Base-by-base conservation (phyloP, 1,140 invertebrate genomes). In the Calliopsis andreniformis region DNA sequence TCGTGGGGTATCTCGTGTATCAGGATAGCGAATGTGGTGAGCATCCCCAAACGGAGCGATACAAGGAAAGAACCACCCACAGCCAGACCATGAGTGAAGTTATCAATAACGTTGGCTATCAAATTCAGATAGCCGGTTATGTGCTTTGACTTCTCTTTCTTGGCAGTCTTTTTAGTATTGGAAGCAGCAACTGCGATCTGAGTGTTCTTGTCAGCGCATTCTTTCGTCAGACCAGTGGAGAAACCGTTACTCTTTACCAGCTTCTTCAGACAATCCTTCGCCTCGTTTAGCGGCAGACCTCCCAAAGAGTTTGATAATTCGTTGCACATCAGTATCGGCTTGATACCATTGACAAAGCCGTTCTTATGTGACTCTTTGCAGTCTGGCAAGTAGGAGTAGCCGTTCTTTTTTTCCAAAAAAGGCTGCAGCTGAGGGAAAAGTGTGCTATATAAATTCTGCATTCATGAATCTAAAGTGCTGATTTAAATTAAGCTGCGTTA, bases 1-100 rank as follows among this genome's bases (percentile, higher is more conserved):
- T 99, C 98, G 89, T 99, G 98, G 0, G 98, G 98, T 80, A 99
- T 97, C 92, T 99, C 98, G 87, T 99, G 98, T n/a, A 98, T 94
- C 91, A 98, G 91, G 81, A 99, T 99, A 58, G 98, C 98, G 82
- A 98, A 95, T 0, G 98, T 99, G 8, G 98, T 99, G 5, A 99
- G 92, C 5, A 96, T 87, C 8, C 98, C 98, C 51, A 98, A 95
- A 87, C 97, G 91, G 83, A 96, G 95, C 4, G 96, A 97, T 10
- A 98, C 96, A 8, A 99, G 92, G 92, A 99, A 99, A 28, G 97
- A 98, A 0, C 97, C 98, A n/a, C 97, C 98, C 1, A 99, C 96
- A 0, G 98, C 98, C 55, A 99, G 92, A 0, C 98, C 98, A 91
- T 99, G 98, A 0, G 98, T 98, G 92, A 99, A 99, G 92, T 99